Percentiles rank a stretch among this genome's conserved stretches.
These are phyloP conservation scores for Nephrotoma flavescens DNA, from an alignment of 2,888 invertebrate genomes.

Conservation along the genomic window DNA sequence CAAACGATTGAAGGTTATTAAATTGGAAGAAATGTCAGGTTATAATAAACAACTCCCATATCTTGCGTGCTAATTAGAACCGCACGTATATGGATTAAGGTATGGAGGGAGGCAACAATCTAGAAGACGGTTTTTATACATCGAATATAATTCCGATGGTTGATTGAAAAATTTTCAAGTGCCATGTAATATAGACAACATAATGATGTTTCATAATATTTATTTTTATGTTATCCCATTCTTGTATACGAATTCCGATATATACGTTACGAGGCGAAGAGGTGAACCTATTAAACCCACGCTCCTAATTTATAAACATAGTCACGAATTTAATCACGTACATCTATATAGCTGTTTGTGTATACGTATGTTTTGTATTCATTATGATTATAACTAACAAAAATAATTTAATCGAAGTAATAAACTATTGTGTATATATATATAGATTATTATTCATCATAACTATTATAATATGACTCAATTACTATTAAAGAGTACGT, in stretches of 20 bases:
- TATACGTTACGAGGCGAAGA: not conserved
- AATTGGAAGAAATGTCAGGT: not conserved
- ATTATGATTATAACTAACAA: not conserved
- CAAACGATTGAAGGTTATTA: not conserved
- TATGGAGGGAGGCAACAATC: not conserved
- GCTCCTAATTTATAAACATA: not conserved
- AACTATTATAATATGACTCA: not conserved
- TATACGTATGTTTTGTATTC: not conserved
- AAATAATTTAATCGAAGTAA: not conserved
- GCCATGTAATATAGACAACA: not conserved
- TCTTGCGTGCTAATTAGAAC: not conserved
- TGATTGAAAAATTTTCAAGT: not conserved
- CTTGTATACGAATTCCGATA: not conserved
- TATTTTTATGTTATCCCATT: not conserved
- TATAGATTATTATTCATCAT: not conserved
- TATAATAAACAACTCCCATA: not conserved
- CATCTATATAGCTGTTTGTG: not conserved
- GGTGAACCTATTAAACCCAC: not conserved
- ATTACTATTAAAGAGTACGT: not conserved
- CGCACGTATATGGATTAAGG: not conserved
- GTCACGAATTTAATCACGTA: not conserved
- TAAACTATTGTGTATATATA: not conserved
- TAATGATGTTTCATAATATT: not conserved
- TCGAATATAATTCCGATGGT: not conserved
- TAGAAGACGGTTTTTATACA: not conserved